These are phyloP conservation scores for Caenorhabditis remanei DNA, from an alignment of 1,140 invertebrate species.

Conservation along the genomic window DNA sequence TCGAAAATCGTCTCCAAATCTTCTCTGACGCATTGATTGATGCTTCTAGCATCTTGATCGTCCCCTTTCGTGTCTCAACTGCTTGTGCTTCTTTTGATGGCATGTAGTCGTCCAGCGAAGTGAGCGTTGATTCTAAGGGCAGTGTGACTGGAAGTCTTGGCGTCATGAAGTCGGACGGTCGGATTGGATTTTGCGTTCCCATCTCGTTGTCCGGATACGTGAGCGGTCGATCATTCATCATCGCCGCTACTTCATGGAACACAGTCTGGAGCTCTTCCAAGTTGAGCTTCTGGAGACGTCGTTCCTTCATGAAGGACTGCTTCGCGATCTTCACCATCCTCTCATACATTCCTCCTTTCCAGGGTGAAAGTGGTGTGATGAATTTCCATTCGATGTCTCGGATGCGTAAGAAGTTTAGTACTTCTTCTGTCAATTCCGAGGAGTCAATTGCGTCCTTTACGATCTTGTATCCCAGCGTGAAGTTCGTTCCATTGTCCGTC, in stretches of 20 bases:
- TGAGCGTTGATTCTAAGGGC: not conserved
- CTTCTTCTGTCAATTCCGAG: not conserved
- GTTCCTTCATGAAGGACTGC: not conserved
- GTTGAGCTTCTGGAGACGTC: not conserved
- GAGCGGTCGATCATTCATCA: not conserved
- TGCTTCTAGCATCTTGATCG: not conserved
- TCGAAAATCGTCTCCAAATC: not conserved
- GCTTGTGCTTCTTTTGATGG: not conserved
- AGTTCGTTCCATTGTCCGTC: slow-evolving; percentile 57
- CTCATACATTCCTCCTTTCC: slow-evolving; percentile 59
- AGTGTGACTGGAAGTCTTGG: not conserved
- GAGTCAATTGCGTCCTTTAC: not conserved
- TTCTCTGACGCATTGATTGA: not conserved
- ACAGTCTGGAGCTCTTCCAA: not conserved
- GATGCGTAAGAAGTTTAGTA: not conserved
- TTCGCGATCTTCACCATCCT: slow-evolving; percentile 56
- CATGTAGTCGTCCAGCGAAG: not conserved
- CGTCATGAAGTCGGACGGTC: not conserved
- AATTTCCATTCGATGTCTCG: slow-evolving; percentile 32
- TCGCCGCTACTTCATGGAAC: not conserved
- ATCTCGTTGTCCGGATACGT: not conserved
- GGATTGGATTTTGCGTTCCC: not conserved
- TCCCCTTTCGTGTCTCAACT: not conserved
- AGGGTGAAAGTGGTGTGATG: slow-evolving; percentile 52
- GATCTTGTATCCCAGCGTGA: not conserved